Evolutionary conservation across 2,797 vertebrate genomes (phyloP).

Genomic region (Simalia tracyae): DNA sequence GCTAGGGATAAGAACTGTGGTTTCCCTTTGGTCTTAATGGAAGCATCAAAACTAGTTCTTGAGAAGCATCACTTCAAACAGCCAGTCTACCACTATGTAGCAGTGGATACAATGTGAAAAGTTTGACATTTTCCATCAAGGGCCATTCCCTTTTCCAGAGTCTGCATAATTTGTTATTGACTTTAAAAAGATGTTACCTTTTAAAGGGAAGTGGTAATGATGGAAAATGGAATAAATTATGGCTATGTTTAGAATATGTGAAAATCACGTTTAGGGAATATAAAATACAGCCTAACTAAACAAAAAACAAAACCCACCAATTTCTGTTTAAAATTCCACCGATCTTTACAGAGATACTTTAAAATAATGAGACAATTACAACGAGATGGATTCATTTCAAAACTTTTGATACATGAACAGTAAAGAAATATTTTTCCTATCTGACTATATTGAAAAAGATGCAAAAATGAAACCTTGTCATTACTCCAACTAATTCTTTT

Average conservation of each 20-base stretch:
- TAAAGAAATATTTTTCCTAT: neutral
- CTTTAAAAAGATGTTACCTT: neutral
- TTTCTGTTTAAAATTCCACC: neutral
- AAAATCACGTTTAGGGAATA: neutral
- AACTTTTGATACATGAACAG: neutral
- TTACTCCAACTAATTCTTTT: conserved; percentile 19
- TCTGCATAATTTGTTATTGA: neutral
- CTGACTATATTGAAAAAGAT: conserved; percentile 14
- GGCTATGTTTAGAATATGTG: neutral
- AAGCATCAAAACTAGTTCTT: no score
- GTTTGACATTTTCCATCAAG: neutral
- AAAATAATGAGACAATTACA: neutral
- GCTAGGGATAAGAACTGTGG: no score
- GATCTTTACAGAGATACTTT: neutral
- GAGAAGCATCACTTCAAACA: neutral
- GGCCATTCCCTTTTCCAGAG: neutral
- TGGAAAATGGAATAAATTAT: neutral
- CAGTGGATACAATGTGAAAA: neutral
- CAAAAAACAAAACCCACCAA: neutral
- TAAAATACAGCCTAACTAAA: neutral
- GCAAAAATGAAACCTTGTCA: neutral
- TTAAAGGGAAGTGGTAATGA: neutral
- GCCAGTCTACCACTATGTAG: neutral
- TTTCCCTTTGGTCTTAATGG: neutral
- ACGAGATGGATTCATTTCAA: neutral